Evolutionary conservation across 2,888 invertebrate species (phyloP).

Genomic region (Luperina nickerlii): DNA sequence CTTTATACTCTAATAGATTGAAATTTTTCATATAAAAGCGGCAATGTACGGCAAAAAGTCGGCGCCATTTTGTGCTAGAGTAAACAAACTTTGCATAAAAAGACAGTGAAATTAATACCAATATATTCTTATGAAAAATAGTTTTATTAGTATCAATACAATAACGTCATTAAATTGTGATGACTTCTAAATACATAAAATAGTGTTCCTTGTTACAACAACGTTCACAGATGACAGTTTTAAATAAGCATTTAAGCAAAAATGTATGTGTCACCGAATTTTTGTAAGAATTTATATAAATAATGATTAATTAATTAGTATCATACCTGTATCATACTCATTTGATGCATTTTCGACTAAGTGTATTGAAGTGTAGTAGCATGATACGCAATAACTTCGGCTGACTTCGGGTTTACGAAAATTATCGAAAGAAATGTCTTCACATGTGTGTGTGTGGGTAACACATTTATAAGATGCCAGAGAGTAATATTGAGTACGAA

Average conservation of each 20-base stretch:
- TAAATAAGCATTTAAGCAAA: constrained; percentile 75
- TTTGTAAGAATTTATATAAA: constrained; percentile 85
- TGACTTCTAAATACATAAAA: constrained; percentile 33
- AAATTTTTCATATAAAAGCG: constrained; percentile 29
- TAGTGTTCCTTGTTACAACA: constrained; percentile 23
- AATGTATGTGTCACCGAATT: constrained; percentile 80
- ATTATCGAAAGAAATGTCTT: constrained; percentile 1
- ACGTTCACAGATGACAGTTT: constrained; percentile 53
- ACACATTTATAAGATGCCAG: background rate
- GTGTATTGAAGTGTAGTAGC: constrained; percentile 62
- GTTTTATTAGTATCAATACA: constrained; percentile 48
- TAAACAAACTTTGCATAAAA: constrained; percentile 49
- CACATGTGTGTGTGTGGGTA: background rate
- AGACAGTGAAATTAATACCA: constrained; percentile 59
- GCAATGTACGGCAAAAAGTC: constrained; percentile 35
- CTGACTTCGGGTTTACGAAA: constrained; percentile 14
- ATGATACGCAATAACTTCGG: constrained; percentile 40
- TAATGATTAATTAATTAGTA: constrained; percentile 68
- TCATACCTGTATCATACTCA: constrained; percentile 89
- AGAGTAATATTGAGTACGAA: constrained; percentile 5
- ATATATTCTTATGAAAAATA: constrained; percentile 61
- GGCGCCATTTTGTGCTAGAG: constrained; percentile 12
- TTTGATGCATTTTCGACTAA: constrained; percentile 85
- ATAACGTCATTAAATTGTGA: constrained; percentile 10
- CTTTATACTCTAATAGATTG: constrained; percentile 35